Percentiles rank a stretch among this genome's conserved stretches.
Conservation (phyloP, 2,113 vertebrate genomes). For the Mustela nigripes region DNA sequence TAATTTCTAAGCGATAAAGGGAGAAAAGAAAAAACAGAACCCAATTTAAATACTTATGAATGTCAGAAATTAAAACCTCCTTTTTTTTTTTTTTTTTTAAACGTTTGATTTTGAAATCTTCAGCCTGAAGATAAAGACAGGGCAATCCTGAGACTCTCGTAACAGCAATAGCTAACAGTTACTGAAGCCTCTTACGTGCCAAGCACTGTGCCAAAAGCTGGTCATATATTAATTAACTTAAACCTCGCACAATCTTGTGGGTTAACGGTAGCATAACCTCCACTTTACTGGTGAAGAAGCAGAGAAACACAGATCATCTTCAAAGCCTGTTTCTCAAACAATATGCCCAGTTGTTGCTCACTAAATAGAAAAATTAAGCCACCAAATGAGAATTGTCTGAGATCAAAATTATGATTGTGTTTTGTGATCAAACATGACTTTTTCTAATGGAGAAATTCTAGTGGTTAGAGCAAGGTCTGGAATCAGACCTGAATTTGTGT, state of each 20-base stretch:
- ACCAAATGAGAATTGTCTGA: neutral
- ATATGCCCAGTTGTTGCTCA: neutral
- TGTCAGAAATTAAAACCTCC: neutral
- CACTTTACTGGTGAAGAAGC: neutral
- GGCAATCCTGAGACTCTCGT: neutral
- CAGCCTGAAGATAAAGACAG: neutral
- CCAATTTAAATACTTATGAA: conserved; percentile 35
- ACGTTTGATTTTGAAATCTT: neutral
- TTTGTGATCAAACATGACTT: neutral
- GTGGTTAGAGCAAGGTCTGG: neutral
- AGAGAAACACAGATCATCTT: neutral
- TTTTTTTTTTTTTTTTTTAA: neutral
- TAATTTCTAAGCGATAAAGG: conserved; percentile 31
- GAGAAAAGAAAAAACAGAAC: neutral
- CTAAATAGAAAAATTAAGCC: neutral
- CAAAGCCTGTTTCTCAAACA: neutral
- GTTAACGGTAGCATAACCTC: neutral
- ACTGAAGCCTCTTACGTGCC: neutral
- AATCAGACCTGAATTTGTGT: neutral
- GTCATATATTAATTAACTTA: neutral
- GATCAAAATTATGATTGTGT: neutral
- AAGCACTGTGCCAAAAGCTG: neutral
- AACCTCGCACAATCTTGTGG: neutral
- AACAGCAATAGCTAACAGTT: neutral
- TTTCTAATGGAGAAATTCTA: neutral